Percentiles rank a stretch among this genome's conserved stretches.
These are phyloP conservation scores for Teleiodes luculella DNA, from an alignment of 2,888 invertebrate genomes.

Conservation along the genomic window DNA sequence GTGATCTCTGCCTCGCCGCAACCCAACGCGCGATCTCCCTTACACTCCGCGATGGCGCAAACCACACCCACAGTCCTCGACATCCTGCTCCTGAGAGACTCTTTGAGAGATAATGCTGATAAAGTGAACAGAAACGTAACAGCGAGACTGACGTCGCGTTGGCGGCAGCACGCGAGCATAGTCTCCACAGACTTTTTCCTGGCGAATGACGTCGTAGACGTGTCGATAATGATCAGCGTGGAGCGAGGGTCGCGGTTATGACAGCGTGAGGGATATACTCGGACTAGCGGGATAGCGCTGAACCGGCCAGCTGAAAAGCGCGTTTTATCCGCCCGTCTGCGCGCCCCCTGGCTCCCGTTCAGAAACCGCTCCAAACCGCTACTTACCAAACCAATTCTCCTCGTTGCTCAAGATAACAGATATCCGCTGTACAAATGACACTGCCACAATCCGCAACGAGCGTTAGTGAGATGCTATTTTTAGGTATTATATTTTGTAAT, in stretches of 20 bases:
- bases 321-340: slow-evolving; percentile 18
- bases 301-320: slow-evolving; percentile 29
- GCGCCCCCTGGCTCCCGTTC: slow-evolving; percentile 50
- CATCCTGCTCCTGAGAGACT: slow-evolving; percentile 79
- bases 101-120: slow-evolving; percentile 82
- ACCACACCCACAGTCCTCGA: slow-evolving; percentile 83
- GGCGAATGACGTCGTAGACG: slow-evolving; percentile 83
- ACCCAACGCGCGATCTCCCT: slow-evolving; percentile 62
- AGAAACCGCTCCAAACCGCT: slow-evolving; percentile 34
- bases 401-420: slow-evolving; percentile 35
- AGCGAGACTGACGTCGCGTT: slow-evolving; percentile 81
- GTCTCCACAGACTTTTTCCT: slow-evolving; percentile 86
- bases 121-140: slow-evolving; percentile 84
- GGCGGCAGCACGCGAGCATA: slow-evolving; percentile 83
- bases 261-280: slow-evolving; percentile 41
- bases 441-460: slow-evolving; percentile 42
- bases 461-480: slow-evolving; percentile 58
- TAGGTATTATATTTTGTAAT: slow-evolving; percentile 42
- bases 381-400: slow-evolving; percentile 41
- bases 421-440: slow-evolving; percentile 35
- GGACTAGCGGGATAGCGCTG: slow-evolving; percentile 54
- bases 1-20: slow-evolving; percentile 60
- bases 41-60: slow-evolving; percentile 86
- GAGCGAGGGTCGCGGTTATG: slow-evolving; percentile 65
- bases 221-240: slow-evolving; percentile 77